These are phyloP conservation scores for Clarias laeviceps DNA, from an alignment of 2,797 vertebrate genomes.

Conservation along the genomic window DNA sequence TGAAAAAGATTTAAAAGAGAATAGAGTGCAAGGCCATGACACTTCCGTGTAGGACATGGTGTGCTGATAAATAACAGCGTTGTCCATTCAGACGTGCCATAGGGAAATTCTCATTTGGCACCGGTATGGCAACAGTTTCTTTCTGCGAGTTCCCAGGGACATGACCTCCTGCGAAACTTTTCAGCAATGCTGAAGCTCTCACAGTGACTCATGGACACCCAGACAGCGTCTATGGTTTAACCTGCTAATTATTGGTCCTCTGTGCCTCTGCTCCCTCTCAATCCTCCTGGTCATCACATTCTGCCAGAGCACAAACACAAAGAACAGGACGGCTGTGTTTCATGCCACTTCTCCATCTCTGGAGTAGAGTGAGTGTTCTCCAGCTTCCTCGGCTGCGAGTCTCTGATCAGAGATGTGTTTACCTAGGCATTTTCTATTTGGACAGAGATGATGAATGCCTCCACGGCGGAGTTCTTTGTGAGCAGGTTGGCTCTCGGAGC, in stretches of 20 bases:
- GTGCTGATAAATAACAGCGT: constrained; percentile 59
- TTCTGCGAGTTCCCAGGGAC: constrained; percentile 62
- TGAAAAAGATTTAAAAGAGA: neutral
- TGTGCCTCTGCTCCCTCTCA: constrained; percentile 51
- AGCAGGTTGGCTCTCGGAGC: constrained; percentile 52
- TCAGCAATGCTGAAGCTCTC: constrained; percentile 32
- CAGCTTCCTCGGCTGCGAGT: constrained; percentile 64
- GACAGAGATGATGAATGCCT: constrained; percentile 69
- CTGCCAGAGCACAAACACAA: constrained; percentile 42
- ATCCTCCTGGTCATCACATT: constrained; percentile 58
- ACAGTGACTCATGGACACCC: constrained; percentile 50
- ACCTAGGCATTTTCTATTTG: constrained; percentile 71
- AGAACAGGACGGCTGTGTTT: constrained; percentile 23
- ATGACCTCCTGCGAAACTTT: constrained; percentile 72
- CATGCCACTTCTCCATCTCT: constrained; percentile 47
- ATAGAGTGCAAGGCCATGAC: neutral
- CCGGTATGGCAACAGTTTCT: constrained; percentile 69
- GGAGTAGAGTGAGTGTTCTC: constrained; percentile 50
- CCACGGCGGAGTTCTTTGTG: constrained; percentile 66
- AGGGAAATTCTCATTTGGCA: constrained; percentile 69
- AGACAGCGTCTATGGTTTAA: constrained; percentile 49
- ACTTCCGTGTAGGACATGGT: constrained; percentile 29
- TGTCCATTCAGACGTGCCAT: constrained; percentile 67
- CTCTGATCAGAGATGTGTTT: constrained; percentile 70
- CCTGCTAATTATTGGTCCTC: constrained; percentile 56